Evolutionary conservation across 2,888 invertebrate genomes (phyloP).

Genomic region (Heliothis peltigera): DNA sequence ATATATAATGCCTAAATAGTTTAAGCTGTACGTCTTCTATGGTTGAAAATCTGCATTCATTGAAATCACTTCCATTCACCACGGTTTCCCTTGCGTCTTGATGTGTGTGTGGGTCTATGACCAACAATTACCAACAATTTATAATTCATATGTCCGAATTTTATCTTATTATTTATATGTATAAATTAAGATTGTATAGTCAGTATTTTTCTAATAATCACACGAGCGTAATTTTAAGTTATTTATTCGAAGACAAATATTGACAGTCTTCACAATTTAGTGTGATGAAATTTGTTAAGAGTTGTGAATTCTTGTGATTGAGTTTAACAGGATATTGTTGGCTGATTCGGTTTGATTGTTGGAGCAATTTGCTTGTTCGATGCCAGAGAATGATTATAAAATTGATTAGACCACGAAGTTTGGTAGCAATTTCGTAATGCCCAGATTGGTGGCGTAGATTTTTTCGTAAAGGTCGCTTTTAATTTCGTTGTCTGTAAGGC

Average conservation of each 20-base stretch:
- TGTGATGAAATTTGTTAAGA: conserved; percentile 48
- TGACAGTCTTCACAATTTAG: conserved; percentile 26
- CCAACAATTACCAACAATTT: no score
- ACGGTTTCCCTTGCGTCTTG: no score
- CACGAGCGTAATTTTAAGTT: conserved; percentile 11
- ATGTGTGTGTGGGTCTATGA: no score
- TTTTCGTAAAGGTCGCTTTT: conserved; percentile 34
- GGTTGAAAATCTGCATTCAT: no score
- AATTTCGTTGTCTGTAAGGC: conserved; percentile 17
- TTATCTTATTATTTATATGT: no score
- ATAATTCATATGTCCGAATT: no score
- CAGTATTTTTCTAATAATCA: background rate
- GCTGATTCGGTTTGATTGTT: conserved; percentile 42
- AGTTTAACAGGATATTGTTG: conserved; percentile 46
- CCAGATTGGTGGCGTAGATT: conserved; percentile 3
- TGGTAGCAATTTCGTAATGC: conserved; percentile 37
- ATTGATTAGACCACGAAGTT: conserved; percentile 43
- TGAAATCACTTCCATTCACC: no score
- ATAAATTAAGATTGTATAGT: background rate
- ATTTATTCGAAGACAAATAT: conserved; percentile 32
- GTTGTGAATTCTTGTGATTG: conserved; percentile 44
- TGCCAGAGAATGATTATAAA: conserved; percentile 42
- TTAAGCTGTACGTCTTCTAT: no score
- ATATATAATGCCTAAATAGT: no score
- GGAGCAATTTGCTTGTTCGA: conserved; percentile 30